Evolutionary conservation across 2,888 invertebrate species (phyloP).

Genomic region (Drosophila multiciliata): DNA sequence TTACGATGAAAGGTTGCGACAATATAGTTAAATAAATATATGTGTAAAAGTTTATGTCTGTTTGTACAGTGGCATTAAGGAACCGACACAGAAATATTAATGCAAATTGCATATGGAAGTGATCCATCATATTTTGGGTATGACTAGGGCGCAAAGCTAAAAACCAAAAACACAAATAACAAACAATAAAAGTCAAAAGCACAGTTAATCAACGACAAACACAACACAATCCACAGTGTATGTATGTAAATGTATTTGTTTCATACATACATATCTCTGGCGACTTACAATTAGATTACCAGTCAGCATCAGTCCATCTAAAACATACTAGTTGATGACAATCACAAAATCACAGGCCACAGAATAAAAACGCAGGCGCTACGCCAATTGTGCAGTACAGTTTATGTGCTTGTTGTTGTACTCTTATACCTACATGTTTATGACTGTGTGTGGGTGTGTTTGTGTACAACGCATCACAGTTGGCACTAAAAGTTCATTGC

Average conservation of each 20-base stretch:
- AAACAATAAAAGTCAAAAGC: constrained; percentile 70
- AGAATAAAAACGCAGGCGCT: constrained; percentile 64
- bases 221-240: constrained; percentile 48
- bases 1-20: neutral
- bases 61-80: constrained; percentile 35
- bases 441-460: constrained; percentile 2
- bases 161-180: constrained; percentile 33
- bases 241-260: constrained; percentile 9
- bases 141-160: constrained; percentile 55
- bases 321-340: constrained; percentile 53
- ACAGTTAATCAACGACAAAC: constrained; percentile 73
- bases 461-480: constrained; percentile 25
- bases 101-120: constrained; percentile 82
- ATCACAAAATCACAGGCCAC: constrained; percentile 52
- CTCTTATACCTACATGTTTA: neutral
- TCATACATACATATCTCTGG: constrained; percentile 28
- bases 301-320: constrained; percentile 37
- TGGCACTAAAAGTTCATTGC: constrained; percentile 61
- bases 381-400: constrained; percentile 40
- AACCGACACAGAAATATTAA: constrained; percentile 63
- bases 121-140: constrained; percentile 75
- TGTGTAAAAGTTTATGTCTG: constrained; percentile 5
- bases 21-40: neutral
- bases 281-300: constrained; percentile 78
- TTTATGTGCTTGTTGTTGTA: constrained; percentile 11